A percentile compares a stretch with the other conserved stretches of the same genome.
These are phyloP conservation scores for Guaruba guarouba DNA, from an alignment of 2,113 vertebrate species.

Conservation along the genomic window DNA sequence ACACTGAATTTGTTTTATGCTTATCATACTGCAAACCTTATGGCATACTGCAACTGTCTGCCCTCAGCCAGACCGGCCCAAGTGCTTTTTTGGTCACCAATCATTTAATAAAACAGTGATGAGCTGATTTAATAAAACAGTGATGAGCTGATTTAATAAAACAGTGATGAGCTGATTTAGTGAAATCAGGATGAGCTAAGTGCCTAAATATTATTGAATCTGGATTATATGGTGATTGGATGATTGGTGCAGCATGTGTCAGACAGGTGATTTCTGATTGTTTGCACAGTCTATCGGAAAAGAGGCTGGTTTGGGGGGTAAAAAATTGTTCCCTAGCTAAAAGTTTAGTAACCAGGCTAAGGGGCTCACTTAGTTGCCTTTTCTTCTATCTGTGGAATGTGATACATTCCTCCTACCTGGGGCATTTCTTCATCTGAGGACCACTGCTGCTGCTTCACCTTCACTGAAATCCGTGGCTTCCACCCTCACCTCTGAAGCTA, in stretches of 20 bases:
- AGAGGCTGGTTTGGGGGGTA: not conserved
- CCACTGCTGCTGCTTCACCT: not conserved
- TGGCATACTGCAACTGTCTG: not conserved
- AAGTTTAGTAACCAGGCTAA: not conserved
- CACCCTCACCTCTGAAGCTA: not conserved
- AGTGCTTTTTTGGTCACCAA: not conserved
- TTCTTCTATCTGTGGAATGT: accelerated
- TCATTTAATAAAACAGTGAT: not conserved
- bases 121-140: not conserved
- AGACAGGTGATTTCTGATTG: not conserved
- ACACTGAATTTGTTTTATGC: not conserved
- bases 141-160: not conserved
- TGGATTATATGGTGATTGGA: not conserved
- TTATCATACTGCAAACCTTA: not conserved
- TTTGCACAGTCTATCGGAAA: not conserved
- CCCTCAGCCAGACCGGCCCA: not conserved
- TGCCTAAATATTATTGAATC: not conserved
- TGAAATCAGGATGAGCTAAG: not conserved
- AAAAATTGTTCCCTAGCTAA: not conserved
- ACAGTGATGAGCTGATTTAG: not conserved
- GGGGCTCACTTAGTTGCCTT: accelerated
- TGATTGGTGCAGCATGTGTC: too few species aligned
- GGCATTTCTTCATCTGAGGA: not conserved
- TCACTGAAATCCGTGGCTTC: not conserved
- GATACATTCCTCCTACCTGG: not conserved